phyloP scores from a whole-genome alignment of 2,797 vertebrate species.

The Morus bassanus region DNA sequence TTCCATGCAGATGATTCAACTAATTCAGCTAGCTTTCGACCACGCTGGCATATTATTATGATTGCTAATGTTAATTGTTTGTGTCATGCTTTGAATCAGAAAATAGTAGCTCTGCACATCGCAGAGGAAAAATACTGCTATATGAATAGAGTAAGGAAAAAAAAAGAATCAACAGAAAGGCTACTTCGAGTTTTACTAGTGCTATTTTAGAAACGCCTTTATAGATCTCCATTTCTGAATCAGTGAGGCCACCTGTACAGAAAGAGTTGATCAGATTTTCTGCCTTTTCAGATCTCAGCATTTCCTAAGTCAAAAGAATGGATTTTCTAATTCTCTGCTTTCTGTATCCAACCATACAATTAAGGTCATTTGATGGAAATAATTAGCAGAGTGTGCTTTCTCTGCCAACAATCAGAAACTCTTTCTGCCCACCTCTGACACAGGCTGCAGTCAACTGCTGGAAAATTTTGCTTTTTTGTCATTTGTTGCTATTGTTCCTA shows the following conservation, averaged over 20 bases:
- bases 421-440: not conserved
- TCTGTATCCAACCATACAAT: not conserved
- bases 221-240: not conserved
- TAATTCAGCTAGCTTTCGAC: not conserved
- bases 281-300: not conserved
- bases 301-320: not conserved
- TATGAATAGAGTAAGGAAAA: not conserved
- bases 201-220: not conserved
- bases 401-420: not conserved
- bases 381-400: not conserved
- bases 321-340: not conserved
- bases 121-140: not conserved
- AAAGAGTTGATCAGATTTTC: not conserved
- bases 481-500: not conserved
- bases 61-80: slow-evolving; percentile 41
- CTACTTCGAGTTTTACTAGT: not conserved
- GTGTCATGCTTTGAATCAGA: slow-evolving; percentile 12
- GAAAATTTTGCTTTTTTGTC: not conserved
- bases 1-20: slow-evolving; percentile 19
- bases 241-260: not conserved
- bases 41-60: not conserved
- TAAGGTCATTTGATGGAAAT: not conserved
- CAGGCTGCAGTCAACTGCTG: not conserved
- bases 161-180: not conserved
- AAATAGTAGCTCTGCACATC: not conserved